Evolutionary conservation across 2,888 invertebrate species (phyloP), one percentile per base, ranked within the genome.

Genomic region (Euphydryas editha): DNA sequence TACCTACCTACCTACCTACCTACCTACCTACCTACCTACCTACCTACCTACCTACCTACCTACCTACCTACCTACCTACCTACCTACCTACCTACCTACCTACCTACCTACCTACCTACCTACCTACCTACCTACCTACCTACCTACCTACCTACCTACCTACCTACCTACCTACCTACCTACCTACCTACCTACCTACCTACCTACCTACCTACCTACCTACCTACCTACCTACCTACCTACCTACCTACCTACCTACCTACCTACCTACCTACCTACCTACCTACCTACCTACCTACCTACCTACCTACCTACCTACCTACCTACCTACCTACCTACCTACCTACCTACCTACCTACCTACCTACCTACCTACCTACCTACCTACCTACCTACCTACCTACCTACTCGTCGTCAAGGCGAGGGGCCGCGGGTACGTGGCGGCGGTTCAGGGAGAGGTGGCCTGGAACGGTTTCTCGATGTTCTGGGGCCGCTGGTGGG

Each of bases 351-450:
- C 67, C 62, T 55, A 62, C 62, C 62, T 39, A 39, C 39, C 39
- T 39, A 39, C 39, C 39, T 39, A 39, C 39, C 39, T 39, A 39
- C 39, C 39, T 62, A 62, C 62, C 55, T 55, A 62, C 62, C 56
- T 55, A 62, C 39, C 62, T 55, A 24, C 55, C 44, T 55, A 62
- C 62, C 62, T 62, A 62, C 55, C 62, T 62, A 67, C 66, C 66
- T 67, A 67, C 62, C 39, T 39, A 39, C 39, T 13, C 62, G 58
- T 44, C 55, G 15, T 42, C n/a, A n/a, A n/a, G n/a, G n/a, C n/a
- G n/a, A n/a, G n/a, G n/a, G n/a, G n/a, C n/a, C n/a, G n/a, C n/a
- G n/a, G n/a, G n/a, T n/a, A n/a, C n/a, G n/a, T n/a, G n/a, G n/a
- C n/a, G n/a, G n/a, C n/a, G n/a, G n/a, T n/a, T n/a, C n/a, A n/a